A percentile compares a stretch with the other conserved stretches of the same genome.
Conservation (phyloP, 2,797 vertebrate species). For the Hippoglossus hippoglossus region DNA sequence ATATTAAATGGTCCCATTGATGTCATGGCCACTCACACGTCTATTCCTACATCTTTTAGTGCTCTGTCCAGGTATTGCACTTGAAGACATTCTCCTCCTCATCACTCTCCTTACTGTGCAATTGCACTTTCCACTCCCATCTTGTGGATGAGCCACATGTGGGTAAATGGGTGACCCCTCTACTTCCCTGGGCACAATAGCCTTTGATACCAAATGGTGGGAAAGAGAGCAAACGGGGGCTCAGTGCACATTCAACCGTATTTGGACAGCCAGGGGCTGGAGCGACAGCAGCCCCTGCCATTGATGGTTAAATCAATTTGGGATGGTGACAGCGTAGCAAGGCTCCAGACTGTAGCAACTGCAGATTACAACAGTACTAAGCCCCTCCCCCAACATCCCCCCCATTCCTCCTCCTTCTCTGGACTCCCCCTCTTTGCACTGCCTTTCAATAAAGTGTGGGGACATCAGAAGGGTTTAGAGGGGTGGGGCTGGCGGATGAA, state of each 20-base stretch:
- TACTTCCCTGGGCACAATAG: conserved; percentile 92
- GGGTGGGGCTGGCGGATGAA: conserved; percentile 35
- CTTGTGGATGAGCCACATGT: conserved; percentile 87
- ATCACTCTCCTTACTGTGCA: conserved; percentile 70
- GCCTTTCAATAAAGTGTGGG: conserved; percentile 78
- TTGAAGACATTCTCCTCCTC: conserved; percentile 2
- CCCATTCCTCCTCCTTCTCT: conserved; percentile 60
- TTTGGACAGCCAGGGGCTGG: conserved; percentile 87
- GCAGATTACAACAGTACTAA: conserved; percentile 88
- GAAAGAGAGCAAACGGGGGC: conserved; percentile 85
- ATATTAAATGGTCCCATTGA: conserved; percentile 82
- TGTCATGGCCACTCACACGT: conserved; percentile 71
- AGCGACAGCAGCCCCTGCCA: conserved; percentile 86
- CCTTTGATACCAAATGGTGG: conserved; percentile 94
- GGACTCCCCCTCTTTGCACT: conserved; percentile 42
- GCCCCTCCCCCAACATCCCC: conserved; percentile 52
- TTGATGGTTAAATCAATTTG: conserved; percentile 97
- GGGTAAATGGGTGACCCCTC: conserved; percentile 91
- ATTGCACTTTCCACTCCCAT: conserved; percentile 83
- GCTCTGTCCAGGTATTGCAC: conserved; percentile 47
- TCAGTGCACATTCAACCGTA: conserved; percentile 90
- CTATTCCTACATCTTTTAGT: conserved; percentile 28
- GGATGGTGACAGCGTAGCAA: conserved; percentile 92
- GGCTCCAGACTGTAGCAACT: conserved; percentile 91
- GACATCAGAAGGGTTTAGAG: conserved; percentile 56